Percentiles rank a stretch among this genome's conserved stretches.
phyloP scores from a whole-genome alignment of 2,113 vertebrate species.

The Nerophis ophidion region DNA sequence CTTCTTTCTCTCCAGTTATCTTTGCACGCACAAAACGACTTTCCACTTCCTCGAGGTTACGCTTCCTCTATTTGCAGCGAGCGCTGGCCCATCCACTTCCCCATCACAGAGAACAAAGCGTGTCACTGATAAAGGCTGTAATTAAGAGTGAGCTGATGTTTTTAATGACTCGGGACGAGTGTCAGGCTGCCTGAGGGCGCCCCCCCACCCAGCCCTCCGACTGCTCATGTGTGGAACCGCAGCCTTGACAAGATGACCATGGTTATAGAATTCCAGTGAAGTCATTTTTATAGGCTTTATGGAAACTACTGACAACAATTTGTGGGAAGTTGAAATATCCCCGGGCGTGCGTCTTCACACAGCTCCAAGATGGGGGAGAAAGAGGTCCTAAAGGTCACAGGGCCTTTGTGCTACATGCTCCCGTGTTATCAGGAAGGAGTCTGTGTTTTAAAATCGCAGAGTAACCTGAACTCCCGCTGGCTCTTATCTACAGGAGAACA shows the following conservation, averaged over 20 bases:
- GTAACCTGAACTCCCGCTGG: conserved; percentile 62
- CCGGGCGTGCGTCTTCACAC: conserved; percentile 23
- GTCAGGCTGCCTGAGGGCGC: conserved; percentile 44
- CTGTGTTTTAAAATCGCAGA: conserved; percentile 50
- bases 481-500: conserved; percentile 62
- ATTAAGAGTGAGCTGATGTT: conserved; percentile 63
- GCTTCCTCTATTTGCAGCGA: conserved; percentile 41
- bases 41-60: conserved; percentile 60
- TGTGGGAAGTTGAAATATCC: background rate
- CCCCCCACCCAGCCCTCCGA: background rate
- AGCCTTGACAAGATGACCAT: conserved; percentile 3
- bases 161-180: conserved; percentile 57
- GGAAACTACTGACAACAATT: background rate
- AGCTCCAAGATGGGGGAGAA: conserved; percentile 28
- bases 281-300: background rate
- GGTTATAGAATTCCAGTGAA: background rate
- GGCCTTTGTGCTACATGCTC: conserved; percentile 30
- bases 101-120: conserved; percentile 51
- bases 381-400: conserved; percentile 28
- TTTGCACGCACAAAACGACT: conserved; percentile 49
- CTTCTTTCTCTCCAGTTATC: conserved; percentile 33
- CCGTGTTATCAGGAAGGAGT: conserved; percentile 61
- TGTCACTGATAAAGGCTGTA: conserved; percentile 44
- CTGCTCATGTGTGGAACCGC: conserved; percentile 35
- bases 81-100: conserved; percentile 35